Evolutionary conservation across 2,113 vertebrate species (phyloP), one percentile per base, ranked within the genome.

Genomic region (Alexandromys fortis): DNA sequence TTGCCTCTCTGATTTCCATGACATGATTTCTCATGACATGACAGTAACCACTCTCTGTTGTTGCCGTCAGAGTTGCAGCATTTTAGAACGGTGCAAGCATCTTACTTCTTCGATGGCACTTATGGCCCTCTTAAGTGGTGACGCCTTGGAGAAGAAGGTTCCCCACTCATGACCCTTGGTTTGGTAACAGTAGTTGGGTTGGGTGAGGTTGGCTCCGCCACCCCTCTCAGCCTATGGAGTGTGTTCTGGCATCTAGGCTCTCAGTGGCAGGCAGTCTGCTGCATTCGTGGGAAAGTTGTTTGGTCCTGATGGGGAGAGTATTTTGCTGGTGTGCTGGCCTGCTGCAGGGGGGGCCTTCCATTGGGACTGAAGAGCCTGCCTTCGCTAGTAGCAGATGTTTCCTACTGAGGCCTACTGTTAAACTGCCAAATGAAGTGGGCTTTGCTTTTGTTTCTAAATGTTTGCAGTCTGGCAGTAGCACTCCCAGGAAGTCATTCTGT

Each of bases 311-410:
- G n/a, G 49, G 78, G 42, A 45, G 52, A 42, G 22, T 10, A 11
- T 63, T 83, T 72, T 58, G 67, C n/a, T 38, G 9, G 16, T 26
- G 0, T 76, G 14, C 19, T 11, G 58, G 16, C 63, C 42, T 38
- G 88, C 38, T 76, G 7, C 7, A 6, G 12, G 0, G 0, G n/a
- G 70, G 21, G n/a, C 68, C 24, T 68, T 65, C 26, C 12, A 70
- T 5, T 5, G 72, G 78, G 35, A 24, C n/a, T 30, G 4, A 42
- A n/a, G 65, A 47, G 22, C 68, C 52, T 38, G 14, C 2, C 0
- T 10, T 6, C 11, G 33, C 10, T n/a, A 70, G 4, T 7, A 5
- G 7, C 19, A 28, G 1, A 0, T 30, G 52, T 35, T 81, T 21
- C 35, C 21, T 35, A 1, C 30, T 22, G 19, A 0, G 78, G 72